Base-by-base conservation (phyloP, 2,797 vertebrate genomes). In the Synaphobranchus kaupii region DNA sequence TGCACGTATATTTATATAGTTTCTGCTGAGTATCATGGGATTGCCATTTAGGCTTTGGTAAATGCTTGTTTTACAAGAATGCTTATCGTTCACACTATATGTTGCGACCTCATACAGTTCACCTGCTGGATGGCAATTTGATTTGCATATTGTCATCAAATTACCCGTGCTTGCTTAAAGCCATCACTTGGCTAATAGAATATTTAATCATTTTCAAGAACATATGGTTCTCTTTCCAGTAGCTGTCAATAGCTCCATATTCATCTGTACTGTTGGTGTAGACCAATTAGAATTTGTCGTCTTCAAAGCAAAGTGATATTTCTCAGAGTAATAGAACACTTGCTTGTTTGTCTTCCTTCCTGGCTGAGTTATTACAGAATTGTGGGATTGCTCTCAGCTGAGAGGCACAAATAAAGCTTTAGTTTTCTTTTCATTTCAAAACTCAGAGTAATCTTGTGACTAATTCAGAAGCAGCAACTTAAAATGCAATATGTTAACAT, bases 1-100 rank as follows among this genome's bases (percentile, higher is more conserved):
- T 84, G 73, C 84, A 83, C 87, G 86, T 6, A 90, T 83, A 73
- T 60, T 89, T 91, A 84, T 88, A 60, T 47, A 31, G 68, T 76
- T 83, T 68, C 48, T 47, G 81, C 34, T 89, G 78, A 92, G 92
- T 90, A 91, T 90, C 89, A 83, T 88, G 83, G 87, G 89, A 58
- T 84, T 91, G 84, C 47, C 56, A 91, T 87, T 88, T 71, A 87
- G 86, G 89, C 88, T 89, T 88, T 84, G 89, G 85, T 90, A 89
- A 89, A 87, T 50, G 82, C 73, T 80, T 58, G 80, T 83, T 3
- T 20, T 87, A 87, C 78, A 48, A 50, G 84, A 89, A 89, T 91
- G 86, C 73, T 60, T 89, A 92, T 86, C 34, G 84, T 81, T 81
- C n/a, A 87, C 80, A n/a, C 12, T 84, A 15, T 22, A 85, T 56